Conservation (phyloP, 2,888 invertebrate genomes). For the Aphidoletes aphidimyza region DNA sequence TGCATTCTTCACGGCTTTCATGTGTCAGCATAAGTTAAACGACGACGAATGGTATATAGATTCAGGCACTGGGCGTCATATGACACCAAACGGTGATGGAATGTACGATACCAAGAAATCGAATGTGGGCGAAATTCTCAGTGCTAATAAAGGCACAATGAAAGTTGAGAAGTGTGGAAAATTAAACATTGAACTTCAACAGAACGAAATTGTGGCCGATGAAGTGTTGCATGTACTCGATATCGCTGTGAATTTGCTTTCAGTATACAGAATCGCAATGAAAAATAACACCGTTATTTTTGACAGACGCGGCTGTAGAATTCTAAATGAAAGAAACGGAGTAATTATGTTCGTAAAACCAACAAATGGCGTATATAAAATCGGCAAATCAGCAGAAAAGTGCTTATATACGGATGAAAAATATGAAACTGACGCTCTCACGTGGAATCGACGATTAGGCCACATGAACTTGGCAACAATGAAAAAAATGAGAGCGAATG, state of each 20-base stretch:
- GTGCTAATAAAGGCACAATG: conserved; percentile 57
- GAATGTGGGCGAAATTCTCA: conserved; percentile 55
- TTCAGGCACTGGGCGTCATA: conserved; percentile 60
- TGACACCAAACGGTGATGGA: conserved; percentile 58
- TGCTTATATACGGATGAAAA: conserved; percentile 33
- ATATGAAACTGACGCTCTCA: conserved; percentile 12
- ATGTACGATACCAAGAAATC: conserved; percentile 45
- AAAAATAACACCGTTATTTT: conserved; percentile 58
- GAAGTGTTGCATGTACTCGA: conserved; percentile 56
- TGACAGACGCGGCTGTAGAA: conserved; percentile 57
- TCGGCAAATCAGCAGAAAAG: not conserved
- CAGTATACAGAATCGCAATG: conserved; percentile 57
- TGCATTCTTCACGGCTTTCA: not conserved
- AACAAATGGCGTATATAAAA: conserved; percentile 57
- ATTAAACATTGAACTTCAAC: conserved; percentile 56
- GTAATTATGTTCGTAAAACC: conserved; percentile 56
- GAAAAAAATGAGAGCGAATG: conserved; percentile 13
- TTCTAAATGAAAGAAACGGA: conserved; percentile 56
- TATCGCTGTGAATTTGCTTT: conserved; percentile 57
- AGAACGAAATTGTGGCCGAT: not conserved
- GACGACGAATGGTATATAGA: conserved; percentile 61
- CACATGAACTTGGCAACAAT: conserved; percentile 58
- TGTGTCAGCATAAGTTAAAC: not conserved
- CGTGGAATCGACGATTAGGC: conserved; percentile 58
- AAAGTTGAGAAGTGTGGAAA: conserved; percentile 57